Percentiles rank a stretch among this genome's conserved stretches.
These are phyloP conservation scores for Poecilia picta DNA, from an alignment of 2,797 vertebrate genomes.

Conservation along the genomic window DNA sequence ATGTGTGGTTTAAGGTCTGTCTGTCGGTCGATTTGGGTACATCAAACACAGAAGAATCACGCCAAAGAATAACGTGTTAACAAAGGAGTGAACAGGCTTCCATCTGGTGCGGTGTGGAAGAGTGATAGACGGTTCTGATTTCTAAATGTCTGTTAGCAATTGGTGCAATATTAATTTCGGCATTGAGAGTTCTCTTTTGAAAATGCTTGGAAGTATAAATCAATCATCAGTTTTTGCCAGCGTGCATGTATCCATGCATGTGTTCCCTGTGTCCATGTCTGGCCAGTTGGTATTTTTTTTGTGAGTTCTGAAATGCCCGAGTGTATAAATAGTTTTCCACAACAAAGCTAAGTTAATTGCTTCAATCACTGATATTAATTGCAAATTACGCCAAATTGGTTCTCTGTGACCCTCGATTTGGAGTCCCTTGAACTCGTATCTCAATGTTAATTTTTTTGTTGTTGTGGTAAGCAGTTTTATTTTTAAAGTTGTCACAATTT, in stretches of 20 bases:
- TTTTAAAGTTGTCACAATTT: constrained; percentile 39
- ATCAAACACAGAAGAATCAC: constrained; percentile 42
- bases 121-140: constrained; percentile 33
- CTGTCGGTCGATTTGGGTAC: constrained; percentile 42
- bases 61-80: constrained; percentile 54
- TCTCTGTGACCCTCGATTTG: constrained; percentile 62
- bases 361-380: constrained; percentile 76
- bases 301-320: constrained; percentile 27
- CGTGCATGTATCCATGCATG: constrained; percentile 3
- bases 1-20: constrained; percentile 51
- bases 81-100: constrained; percentile 60
- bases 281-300: not conserved
- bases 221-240: not conserved
- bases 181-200: constrained; percentile 12
- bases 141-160: constrained; percentile 36
- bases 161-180: constrained; percentile 40
- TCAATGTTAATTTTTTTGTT: constrained; percentile 31
- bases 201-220: constrained; percentile 4
- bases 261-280: not conserved
- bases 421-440: constrained; percentile 52
- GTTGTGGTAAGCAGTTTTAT: constrained; percentile 37
- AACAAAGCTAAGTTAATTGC: constrained; percentile 77
- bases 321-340: constrained; percentile 62
- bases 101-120: constrained; percentile 58
- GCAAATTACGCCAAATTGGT: constrained; percentile 65